Percentiles rank a stretch among this genome's conserved stretches.
phyloP scores from a whole-genome alignment of 2,797 vertebrate genomes.

The Orestias chungarensis region DNA sequence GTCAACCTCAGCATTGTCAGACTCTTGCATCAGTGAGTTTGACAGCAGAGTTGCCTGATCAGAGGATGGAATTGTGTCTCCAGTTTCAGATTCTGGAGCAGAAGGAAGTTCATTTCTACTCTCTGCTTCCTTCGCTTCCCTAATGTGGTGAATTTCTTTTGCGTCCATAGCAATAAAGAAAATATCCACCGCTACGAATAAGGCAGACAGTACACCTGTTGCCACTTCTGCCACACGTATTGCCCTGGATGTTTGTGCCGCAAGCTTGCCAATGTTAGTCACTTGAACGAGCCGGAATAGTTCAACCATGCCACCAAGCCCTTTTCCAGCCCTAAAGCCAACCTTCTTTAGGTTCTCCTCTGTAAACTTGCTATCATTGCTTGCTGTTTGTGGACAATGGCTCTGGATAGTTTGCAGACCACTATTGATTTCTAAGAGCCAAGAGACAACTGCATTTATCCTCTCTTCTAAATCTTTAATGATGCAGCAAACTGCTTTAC shows the following conservation, averaged over 20 bases:
- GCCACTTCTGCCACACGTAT: conserved; percentile 19
- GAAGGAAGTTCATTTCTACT: background rate
- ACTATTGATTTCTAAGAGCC: conserved; percentile 10
- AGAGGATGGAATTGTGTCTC: background rate
- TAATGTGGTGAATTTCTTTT: conserved; percentile 40
- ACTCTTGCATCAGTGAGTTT: background rate
- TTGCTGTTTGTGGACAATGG: background rate
- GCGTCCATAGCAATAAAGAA: conserved; percentile 52
- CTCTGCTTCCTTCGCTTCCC: conserved; percentile 11
- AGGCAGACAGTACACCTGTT: conserved; percentile 15
- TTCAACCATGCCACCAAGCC: conserved; percentile 12
- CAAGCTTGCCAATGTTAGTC: conserved; percentile 30
- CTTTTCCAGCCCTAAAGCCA: background rate
- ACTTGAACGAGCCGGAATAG: conserved; percentile 22
- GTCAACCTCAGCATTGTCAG: too few relatives aligned
- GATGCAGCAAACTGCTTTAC: conserved; percentile 1
- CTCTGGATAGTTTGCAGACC: background rate
- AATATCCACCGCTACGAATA: conserved; percentile 29
- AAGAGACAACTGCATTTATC: conserved; percentile 2
- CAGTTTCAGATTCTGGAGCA: background rate
- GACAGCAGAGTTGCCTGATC: background rate
- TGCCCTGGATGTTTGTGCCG: conserved; percentile 33
- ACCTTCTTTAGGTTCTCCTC: rapidly evolving
- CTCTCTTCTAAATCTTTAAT: conserved; percentile 18
- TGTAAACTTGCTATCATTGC: rapidly evolving